Evolutionary conservation across 1,140 invertebrate species (phyloP), one percentile per base, ranked within the genome.

Genomic region (Drosophila leontia): DNA sequence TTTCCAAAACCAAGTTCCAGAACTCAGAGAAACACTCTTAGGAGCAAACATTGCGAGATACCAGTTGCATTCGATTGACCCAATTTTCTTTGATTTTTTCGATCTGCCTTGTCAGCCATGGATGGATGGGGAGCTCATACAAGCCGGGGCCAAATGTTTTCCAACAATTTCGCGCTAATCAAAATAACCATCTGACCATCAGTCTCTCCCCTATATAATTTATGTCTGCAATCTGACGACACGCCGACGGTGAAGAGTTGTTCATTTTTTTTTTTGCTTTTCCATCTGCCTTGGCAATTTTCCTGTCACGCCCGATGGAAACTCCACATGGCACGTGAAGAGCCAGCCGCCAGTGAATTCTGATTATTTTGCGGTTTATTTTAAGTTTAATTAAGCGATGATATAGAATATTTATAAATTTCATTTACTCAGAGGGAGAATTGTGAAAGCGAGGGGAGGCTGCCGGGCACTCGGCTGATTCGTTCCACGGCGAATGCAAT

Each of bases 361-460:
- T 87, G 83, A 86, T 82, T 86, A 65, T 55, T 64, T 29, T 71
- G 82, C 82, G 82, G 82, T 70, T 75, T 87, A 75, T 87, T 87
- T 82, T 79, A 82, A 82, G 65, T 86, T 87, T 86, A 86, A 86
- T 87, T 87, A 87, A 62, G 82, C 82, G 78, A 47, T 67, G 75
- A 75, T 72, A 53, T 53, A 29, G 69, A 62, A 59, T 70, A 75
- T 75, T 69, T 80, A 69, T 82, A 78, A 84, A 75, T 57, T 81
- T 56, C 42, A 69, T 84, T 74, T 75, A 60, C 60, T 32, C 41
- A 32, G 34, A 44, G 39, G 57, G 17, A 23, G 39, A 48, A 42
- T 32, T 7, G 29, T 23, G 15, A 8, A 23, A 5, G 61, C 12
- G 6, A 34, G 9, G 48, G 23, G 23, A 37, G 34, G 15, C 17